Evolutionary conservation across 2,888 invertebrate species (phyloP).

Genomic region (Eupithecia pulchellata): DNA sequence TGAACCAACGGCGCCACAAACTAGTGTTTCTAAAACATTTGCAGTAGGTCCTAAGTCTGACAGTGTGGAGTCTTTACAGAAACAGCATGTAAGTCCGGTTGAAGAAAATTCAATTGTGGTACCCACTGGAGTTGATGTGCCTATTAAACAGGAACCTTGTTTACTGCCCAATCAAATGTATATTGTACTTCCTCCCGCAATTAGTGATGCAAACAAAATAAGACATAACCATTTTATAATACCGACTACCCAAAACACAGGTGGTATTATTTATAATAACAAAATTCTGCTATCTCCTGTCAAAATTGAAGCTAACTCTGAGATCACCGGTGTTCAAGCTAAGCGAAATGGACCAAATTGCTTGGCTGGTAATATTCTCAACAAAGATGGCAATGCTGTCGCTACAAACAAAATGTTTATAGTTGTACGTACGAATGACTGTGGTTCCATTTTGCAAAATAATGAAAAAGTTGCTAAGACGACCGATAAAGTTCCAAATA

Average conservation of each 20-base stretch:
- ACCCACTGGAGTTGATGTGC: background rate
- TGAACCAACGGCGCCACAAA: background rate
- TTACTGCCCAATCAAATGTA: constrained; percentile 22
- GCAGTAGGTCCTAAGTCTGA: background rate
- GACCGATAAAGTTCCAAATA: constrained; percentile 12
- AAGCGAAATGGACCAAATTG: background rate
- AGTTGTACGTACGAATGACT: constrained; percentile 14
- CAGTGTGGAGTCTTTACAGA: background rate
- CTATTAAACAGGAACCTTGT: constrained; percentile 11
- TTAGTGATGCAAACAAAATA: constrained; percentile 1
- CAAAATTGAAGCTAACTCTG: constrained; percentile 10
- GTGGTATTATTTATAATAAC: constrained; percentile 12
- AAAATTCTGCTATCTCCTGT: constrained; percentile 20
- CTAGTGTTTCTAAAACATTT: background rate
- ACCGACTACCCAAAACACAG: constrained; percentile 6
- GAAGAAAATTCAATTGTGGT: background rate
- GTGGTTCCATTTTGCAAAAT: constrained; percentile 1
- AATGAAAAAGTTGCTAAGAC: constrained; percentile 1
- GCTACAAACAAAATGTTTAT: constrained; percentile 21
- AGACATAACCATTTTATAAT: constrained; percentile 15
- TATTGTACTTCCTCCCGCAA: constrained; percentile 15
- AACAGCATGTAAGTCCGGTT: background rate
- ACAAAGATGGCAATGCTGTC: constrained; percentile 14
- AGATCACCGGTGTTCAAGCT: constrained; percentile 2
- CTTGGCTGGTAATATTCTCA: background rate